Conservation (phyloP, 2,888 invertebrate species). For the Thumatha senex region DNA sequence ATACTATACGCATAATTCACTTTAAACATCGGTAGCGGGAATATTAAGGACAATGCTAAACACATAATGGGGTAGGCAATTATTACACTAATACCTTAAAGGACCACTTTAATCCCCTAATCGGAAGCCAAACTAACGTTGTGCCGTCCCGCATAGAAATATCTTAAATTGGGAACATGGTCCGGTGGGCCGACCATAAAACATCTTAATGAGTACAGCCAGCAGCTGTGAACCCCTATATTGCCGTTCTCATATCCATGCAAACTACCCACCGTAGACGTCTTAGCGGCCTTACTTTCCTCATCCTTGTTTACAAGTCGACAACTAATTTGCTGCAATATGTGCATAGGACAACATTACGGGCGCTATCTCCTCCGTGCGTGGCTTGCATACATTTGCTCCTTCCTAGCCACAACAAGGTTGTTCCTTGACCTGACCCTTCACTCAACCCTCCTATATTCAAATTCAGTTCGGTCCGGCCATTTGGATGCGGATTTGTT, state of each 20-base stretch:
- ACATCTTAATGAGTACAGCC: slow-evolving; percentile 84
- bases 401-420: slow-evolving; percentile 66
- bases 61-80: slow-evolving; percentile 76
- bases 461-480: slow-evolving; percentile 79
- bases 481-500: slow-evolving; percentile 84
- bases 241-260: slow-evolving; percentile 83
- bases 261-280: slow-evolving; percentile 79
- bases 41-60: slow-evolving; percentile 62
- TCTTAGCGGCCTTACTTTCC: slow-evolving; percentile 80
- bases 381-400: slow-evolving; percentile 82
- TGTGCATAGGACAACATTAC: slow-evolving; percentile 83
- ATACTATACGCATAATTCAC: slow-evolving; percentile 42
- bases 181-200: slow-evolving; percentile 82
- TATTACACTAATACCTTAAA: slow-evolving; percentile 81
- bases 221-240: slow-evolving; percentile 81
- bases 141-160: slow-evolving; percentile 82
- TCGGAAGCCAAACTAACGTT: slow-evolving; percentile 82
- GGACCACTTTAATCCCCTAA: slow-evolving; percentile 81
- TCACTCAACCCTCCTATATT: slow-evolving; percentile 76
- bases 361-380: slow-evolving; percentile 78
- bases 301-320: slow-evolving; percentile 80
- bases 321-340: slow-evolving; percentile 85
- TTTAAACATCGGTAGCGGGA: slow-evolving; percentile 42
- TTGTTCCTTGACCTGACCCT: slow-evolving; percentile 69
- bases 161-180: slow-evolving; percentile 83